Conservation (phyloP, 2,797 vertebrate species). For the Strix occidentalis region DNA sequence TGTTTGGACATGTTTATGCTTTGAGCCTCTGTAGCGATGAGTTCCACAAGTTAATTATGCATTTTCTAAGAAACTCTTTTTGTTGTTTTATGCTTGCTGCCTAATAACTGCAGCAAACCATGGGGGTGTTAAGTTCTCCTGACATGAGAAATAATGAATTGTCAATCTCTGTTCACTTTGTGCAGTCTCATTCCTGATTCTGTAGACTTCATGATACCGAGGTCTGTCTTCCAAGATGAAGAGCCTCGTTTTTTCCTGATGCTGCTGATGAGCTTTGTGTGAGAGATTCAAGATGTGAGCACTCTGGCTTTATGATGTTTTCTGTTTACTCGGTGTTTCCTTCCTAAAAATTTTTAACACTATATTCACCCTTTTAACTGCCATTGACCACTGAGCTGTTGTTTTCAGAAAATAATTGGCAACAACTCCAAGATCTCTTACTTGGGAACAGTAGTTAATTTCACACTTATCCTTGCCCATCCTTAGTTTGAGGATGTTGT, state of each 20-base stretch:
- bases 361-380: background rate
- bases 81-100: background rate
- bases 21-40: background rate
- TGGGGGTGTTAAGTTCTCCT: background rate
- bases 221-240: background rate
- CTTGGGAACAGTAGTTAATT: background rate
- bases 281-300: background rate
- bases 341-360: background rate
- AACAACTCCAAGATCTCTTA: background rate
- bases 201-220: fast-evolving
- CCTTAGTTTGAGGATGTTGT: background rate
- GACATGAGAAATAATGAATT: background rate
- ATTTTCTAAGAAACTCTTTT: background rate
- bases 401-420: background rate
- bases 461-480: background rate
- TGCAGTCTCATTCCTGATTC: background rate
- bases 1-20: background rate
- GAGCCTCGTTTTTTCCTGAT: background rate
- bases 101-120: background rate
- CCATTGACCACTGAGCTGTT: background rate
- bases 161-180: background rate
- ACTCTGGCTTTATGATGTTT: background rate
- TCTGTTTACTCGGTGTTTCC: background rate
- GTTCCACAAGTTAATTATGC: background rate
- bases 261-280: background rate